Evolutionary conservation across 2,888 invertebrate genomes (phyloP), one percentile per base, ranked within the genome.

Genomic region (Amphipyra berbera): DNA sequence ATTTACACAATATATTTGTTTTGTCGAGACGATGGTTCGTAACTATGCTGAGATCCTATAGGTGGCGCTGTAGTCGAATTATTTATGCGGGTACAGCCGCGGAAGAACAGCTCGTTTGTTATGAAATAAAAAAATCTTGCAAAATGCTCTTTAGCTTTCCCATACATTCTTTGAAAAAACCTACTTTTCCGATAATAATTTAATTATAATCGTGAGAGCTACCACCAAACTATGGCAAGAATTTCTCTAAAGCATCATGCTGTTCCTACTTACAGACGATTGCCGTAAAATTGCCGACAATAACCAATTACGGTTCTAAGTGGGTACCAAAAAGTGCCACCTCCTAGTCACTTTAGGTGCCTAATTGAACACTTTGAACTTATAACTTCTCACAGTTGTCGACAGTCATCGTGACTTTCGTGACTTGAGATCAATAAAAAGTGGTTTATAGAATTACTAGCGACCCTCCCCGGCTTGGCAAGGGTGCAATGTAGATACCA

Each of bases 281-380:
- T 65, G 44, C 52, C 15, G 46, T 59, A 15, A 67, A 70, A 66
- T 78, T 63, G 40, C 58, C 13, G 9, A n/a, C 52, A 68, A 61
- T 67, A 45, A 66, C 49, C 78, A 63, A 73, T 78, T 66, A 70
- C 15, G 37, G 55, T 41, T 56, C 71, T 63, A 68, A 72, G 69
- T 72, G 50, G 56, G 73, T 48, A 64, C 60, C 48, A 64, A 63
- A 76, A 64, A 62, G 68, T 76, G 42, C 66, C 62, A 75, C 73
- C 56, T 59, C 56, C 55, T 52, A 61, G 66, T 65, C 60, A 64
- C 66, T 61, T 68, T 48, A 60, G 57, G 64, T 54, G 47, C 41
- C 50, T 55, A 59, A 68, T 73, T 61, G 60, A 73, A 60, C 73
- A 73, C 53, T 71, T 73, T 72, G 41, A 50, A 54, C 57, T 60